Conservation (phyloP, 2,113 vertebrate species). For the Smithornis capensis region DNA sequence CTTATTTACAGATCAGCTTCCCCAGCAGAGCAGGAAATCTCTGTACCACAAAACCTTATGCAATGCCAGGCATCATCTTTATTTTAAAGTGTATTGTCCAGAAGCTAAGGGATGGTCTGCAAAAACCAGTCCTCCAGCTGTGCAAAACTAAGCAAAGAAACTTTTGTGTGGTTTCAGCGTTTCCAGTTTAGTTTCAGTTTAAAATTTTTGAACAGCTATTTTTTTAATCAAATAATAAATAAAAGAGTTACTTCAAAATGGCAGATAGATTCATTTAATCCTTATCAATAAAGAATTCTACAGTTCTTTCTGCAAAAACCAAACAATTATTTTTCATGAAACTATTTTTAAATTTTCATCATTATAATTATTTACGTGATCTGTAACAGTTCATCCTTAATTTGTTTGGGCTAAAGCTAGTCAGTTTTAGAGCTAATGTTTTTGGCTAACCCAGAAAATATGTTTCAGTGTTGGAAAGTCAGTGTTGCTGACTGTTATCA, state of each 20-base stretch:
- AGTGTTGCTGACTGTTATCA: accelerated
- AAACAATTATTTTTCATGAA: not conserved
- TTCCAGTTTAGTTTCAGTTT: not conserved
- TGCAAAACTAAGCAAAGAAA: not conserved
- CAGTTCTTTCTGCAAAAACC: not conserved
- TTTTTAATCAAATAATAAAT: not conserved
- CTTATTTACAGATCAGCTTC: accelerated
- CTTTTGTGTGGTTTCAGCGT: not conserved
- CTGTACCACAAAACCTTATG: not conserved
- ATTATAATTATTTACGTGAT: not conserved
- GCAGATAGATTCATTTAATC: not conserved
- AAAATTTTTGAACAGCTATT: not conserved
- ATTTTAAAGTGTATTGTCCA: not conserved
- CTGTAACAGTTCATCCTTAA: not conserved
- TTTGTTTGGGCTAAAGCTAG: not conserved
- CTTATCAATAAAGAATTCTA: not conserved
- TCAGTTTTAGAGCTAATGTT: not conserved
- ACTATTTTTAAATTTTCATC: accelerated
- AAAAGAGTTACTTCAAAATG: not conserved
- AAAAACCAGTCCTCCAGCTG: not conserved
- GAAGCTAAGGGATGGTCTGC: not conserved
- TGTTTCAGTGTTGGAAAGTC: not conserved
- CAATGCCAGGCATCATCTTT: not conserved
- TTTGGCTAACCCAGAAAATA: not conserved
- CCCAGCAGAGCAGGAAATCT: not conserved